A percentile compares a stretch with the other conserved stretches of the same genome.
These are phyloP conservation scores for Reticulitermes lucifugus DNA, from an alignment of 2,888 invertebrate genomes.

Conservation along the genomic window DNA sequence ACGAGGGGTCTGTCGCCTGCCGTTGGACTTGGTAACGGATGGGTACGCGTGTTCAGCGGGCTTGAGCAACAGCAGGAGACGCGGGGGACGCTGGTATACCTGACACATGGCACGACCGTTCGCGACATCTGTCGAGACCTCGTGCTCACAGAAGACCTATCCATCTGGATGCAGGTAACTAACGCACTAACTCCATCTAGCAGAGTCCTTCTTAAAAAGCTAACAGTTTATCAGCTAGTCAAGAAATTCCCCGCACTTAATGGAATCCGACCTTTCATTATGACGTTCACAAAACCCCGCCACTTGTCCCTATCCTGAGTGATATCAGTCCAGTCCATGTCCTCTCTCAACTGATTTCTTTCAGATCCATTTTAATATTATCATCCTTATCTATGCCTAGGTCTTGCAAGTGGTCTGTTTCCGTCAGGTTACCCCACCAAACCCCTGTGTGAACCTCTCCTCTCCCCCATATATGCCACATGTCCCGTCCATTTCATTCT, in stretches of 20 bases:
- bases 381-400: no score
- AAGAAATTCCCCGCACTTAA: no score
- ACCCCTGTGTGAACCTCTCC: no score
- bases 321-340: no score
- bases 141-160: conserved; percentile 64
- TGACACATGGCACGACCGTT: conserved; percentile 70
- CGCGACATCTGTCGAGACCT: conserved; percentile 65
- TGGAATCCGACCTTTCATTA: neutral
- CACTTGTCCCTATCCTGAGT: neutral
- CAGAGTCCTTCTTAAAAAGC: neutral
- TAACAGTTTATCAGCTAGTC: neutral
- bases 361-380: no score
- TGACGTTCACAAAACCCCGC: neutral
- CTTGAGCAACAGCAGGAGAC: conserved; percentile 65
- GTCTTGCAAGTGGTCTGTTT: no score
- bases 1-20: neutral
- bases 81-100: conserved; percentile 70
- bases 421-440: no score
- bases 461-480: no score
- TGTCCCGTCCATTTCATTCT: no score
- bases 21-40: conserved; percentile 61
- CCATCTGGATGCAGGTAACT: conserved; percentile 64
- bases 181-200: neutral
- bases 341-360: no score
- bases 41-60: conserved; percentile 74